phyloP scores from a whole-genome alignment of 1,140 invertebrate species.

The Chironomus tepperi region DNA sequence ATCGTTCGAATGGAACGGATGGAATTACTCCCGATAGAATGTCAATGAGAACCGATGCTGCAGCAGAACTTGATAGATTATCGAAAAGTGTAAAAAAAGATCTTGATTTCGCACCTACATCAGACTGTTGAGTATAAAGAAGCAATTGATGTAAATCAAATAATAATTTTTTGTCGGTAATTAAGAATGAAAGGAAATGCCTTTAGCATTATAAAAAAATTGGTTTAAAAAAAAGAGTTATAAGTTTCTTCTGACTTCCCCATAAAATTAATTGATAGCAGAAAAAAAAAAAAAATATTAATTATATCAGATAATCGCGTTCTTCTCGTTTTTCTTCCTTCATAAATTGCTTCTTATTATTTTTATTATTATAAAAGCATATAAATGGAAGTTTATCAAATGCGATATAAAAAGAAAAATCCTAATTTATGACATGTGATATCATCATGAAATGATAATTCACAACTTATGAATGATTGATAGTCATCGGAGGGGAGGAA shows the following conservation, averaged over 20 bases:
- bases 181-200: not conserved
- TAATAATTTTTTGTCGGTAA: not conserved
- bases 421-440: not conserved
- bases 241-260: not conserved
- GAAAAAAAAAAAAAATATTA: too few species aligned
- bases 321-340: too few species aligned
- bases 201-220: not conserved
- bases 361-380: too few species aligned
- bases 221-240: not conserved
- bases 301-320: too few species aligned
- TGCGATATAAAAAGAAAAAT: too few species aligned
- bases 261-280: not conserved
- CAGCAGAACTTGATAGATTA: conserved; percentile 84
- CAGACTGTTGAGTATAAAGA: conserved; percentile 33
- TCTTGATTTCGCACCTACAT: conserved; percentile 37
- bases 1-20: conserved; percentile 36
- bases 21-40: conserved; percentile 48
- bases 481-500: not conserved
- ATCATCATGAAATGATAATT: not conserved
- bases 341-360: too few species aligned
- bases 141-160: not conserved
- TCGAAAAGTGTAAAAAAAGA: conserved; percentile 49
- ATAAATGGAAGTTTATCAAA: too few species aligned
- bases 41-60: conserved; percentile 76
- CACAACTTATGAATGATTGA: not conserved